A percentile compares a stretch with the other conserved stretches of the same genome.
Conservation (phyloP, 2,797 vertebrate genomes). For the Pogoniulus pusillus region DNA sequence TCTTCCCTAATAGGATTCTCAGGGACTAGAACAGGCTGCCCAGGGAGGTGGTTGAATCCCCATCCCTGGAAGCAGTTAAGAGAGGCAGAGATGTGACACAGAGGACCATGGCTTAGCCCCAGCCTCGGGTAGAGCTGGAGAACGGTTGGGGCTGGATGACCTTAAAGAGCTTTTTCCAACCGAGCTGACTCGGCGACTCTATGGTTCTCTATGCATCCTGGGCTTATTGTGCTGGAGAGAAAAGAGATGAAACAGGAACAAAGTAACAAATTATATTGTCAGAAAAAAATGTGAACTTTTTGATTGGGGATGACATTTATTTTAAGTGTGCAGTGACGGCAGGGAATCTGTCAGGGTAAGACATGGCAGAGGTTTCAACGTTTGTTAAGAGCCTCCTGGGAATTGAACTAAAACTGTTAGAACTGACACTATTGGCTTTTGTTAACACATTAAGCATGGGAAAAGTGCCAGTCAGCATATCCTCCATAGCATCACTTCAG, state of each 20-base stretch:
- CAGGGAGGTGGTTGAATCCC: too few species aligned
- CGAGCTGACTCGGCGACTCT: too few species aligned
- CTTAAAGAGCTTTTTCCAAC: too few species aligned
- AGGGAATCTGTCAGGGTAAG: conserved; percentile 86
- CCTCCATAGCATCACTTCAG: conserved; percentile 79
- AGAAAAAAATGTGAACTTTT: conserved; percentile 85
- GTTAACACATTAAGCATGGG: conserved; percentile 88
- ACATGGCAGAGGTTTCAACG: conserved; percentile 86
- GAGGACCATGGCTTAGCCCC: too few species aligned
- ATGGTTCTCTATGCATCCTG: not conserved
- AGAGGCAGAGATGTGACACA: too few species aligned
- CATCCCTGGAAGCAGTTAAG: too few species aligned
- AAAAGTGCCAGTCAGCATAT: conserved; percentile 94
- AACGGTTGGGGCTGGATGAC: too few species aligned
- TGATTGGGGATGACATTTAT: conserved; percentile 86
- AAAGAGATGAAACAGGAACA: conserved; percentile 77
- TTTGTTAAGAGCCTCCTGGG: conserved; percentile 89
- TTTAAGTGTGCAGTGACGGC: conserved; percentile 83
- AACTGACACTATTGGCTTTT: conserved; percentile 92
- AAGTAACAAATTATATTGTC: conserved; percentile 84
- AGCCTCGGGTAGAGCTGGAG: too few species aligned
- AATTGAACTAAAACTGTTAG: conserved; percentile 89
- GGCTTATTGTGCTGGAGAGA: conserved; percentile 48
- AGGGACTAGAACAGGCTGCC: too few species aligned
- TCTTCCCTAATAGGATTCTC: too few species aligned